Percentiles rank a stretch among this genome's conserved stretches.
Evolutionary conservation across 2,888 invertebrate genomes (phyloP).

Genomic region (Panopea generosa): DNA sequence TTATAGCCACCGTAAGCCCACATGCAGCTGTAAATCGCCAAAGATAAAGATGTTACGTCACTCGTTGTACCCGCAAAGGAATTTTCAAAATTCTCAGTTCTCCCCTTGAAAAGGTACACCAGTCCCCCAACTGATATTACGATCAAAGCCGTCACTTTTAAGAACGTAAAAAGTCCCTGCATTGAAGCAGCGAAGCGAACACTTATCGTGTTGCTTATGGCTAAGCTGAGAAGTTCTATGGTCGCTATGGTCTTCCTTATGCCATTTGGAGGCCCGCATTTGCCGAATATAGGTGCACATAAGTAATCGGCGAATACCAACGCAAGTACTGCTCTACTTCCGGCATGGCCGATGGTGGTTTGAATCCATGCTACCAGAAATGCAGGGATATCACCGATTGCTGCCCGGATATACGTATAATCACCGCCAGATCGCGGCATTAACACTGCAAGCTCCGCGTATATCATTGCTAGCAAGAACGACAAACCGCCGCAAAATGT

Average conservation of each 20-base stretch:
- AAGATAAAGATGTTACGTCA: constrained; percentile 39
- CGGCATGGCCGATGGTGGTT: constrained; percentile 71
- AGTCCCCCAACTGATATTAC: constrained; percentile 51
- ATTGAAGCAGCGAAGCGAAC: constrained; percentile 96
- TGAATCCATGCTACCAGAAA: constrained; percentile 87
- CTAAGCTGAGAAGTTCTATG: constrained; percentile 89
- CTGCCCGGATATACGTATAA: constrained; percentile 88
- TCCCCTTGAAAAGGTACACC: constrained; percentile 42
- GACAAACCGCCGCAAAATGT: constrained; percentile 50
- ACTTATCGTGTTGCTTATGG: constrained; percentile 97
- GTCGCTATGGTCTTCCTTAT: constrained; percentile 62
- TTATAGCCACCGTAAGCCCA: constrained; percentile 71
- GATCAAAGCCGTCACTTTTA: constrained; percentile 88
- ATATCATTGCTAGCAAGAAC: constrained; percentile 89
- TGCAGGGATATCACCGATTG: constrained; percentile 85
- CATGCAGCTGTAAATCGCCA: constrained; percentile 61
- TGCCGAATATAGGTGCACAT: constrained; percentile 67
- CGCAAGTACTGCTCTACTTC: constrained; percentile 83
- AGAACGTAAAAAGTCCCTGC: constrained; percentile 96
- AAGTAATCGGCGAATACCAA: constrained; percentile 84
- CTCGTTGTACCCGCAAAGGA: constrained; percentile 55
- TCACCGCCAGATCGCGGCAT: constrained; percentile 92
- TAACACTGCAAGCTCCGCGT: constrained; percentile 92
- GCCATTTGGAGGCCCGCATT: constrained; percentile 62
- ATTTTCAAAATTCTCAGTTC: constrained; percentile 44